Evolutionary conservation across 2,888 invertebrate genomes (phyloP).

Genomic region (Caenorhabditis sp.): DNA sequence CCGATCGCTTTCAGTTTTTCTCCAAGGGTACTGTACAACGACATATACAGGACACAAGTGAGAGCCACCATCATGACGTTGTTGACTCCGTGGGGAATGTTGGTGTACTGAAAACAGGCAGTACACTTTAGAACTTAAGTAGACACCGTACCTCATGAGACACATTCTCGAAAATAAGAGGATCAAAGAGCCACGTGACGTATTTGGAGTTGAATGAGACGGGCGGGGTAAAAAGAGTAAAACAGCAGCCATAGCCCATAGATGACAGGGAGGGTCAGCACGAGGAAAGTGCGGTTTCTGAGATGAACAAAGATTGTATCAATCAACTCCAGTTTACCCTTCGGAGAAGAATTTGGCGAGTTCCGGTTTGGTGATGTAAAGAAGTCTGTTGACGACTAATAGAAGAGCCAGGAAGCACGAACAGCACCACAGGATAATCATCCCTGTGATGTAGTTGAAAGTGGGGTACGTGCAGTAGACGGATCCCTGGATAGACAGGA

Average conservation of each 20-base stretch:
- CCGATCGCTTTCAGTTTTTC: slow-evolving; percentile 27
- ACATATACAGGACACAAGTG: slow-evolving; percentile 22
- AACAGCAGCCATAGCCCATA: slow-evolving; percentile 23
- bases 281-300: slow-evolving; percentile 8
- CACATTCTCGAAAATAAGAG: slow-evolving; percentile 7
- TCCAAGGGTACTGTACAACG: slow-evolving; percentile 12
- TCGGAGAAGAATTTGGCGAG: neutral
- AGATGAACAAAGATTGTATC: neutral
- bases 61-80: slow-evolving; percentile 32
- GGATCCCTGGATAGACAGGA: slow-evolving; percentile 22
- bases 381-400: slow-evolving; percentile 20
- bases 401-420: slow-evolving; percentile 21
- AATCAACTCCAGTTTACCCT: slow-evolving; percentile 5
- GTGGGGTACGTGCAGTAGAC: slow-evolving; percentile 32
- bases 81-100: slow-evolving; percentile 35
- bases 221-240: slow-evolving; percentile 18
- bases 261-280: slow-evolving; percentile 15
- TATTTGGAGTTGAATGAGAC: slow-evolving; percentile 30
- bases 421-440: slow-evolving; percentile 27
- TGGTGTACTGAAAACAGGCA: slow-evolving; percentile 3
- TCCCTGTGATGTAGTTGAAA: slow-evolving; percentile 25
- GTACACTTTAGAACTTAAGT: neutral
- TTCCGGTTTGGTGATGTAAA: slow-evolving; percentile 18
- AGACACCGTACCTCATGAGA: slow-evolving; percentile 9
- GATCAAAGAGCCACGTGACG: slow-evolving; percentile 36